Conservation (phyloP, 2,888 invertebrate species). For the Hesperia comma region DNA sequence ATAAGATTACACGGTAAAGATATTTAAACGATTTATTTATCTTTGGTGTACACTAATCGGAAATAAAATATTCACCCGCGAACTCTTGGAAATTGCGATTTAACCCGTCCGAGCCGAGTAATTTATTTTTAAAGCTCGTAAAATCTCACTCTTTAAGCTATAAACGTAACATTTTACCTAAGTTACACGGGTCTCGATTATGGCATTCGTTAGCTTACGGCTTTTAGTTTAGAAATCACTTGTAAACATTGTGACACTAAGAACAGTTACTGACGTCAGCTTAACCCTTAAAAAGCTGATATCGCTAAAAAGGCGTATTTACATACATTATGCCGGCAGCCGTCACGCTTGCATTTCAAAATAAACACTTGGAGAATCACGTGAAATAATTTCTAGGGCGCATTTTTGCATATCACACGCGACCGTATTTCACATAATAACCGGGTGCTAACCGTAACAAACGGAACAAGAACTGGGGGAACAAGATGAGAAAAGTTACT, state of each 20-base stretch:
- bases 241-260: conserved; percentile 70
- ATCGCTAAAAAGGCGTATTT: conserved; percentile 60
- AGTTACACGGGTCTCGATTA: conserved; percentile 64
- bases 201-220: conserved; percentile 61
- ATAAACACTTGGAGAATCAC: conserved; percentile 65
- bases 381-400: conserved; percentile 54
- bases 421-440: conserved; percentile 73
- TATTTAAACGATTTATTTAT: conserved; percentile 63
- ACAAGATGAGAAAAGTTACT: conserved; percentile 83
- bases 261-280: conserved; percentile 56
- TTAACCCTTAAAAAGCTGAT: conserved; percentile 56
- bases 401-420: conserved; percentile 74
- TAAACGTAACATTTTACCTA: conserved; percentile 80
- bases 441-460: conserved; percentile 61
- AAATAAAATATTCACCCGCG: conserved; percentile 72
- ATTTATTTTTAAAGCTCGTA: conserved; percentile 82
- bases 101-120: conserved; percentile 65
- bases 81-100: conserved; percentile 67
- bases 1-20: conserved; percentile 51
- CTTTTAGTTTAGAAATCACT: conserved; percentile 67
- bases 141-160: conserved; percentile 79
- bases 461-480: conserved; percentile 65
- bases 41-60: conserved; percentile 62
- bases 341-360: conserved; percentile 59
- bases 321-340: conserved; percentile 63